Evolutionary conservation across 1,140 invertebrate genomes (phyloP), one percentile per base, ranked within the genome.

Genomic region (Scylla paramamosain): DNA sequence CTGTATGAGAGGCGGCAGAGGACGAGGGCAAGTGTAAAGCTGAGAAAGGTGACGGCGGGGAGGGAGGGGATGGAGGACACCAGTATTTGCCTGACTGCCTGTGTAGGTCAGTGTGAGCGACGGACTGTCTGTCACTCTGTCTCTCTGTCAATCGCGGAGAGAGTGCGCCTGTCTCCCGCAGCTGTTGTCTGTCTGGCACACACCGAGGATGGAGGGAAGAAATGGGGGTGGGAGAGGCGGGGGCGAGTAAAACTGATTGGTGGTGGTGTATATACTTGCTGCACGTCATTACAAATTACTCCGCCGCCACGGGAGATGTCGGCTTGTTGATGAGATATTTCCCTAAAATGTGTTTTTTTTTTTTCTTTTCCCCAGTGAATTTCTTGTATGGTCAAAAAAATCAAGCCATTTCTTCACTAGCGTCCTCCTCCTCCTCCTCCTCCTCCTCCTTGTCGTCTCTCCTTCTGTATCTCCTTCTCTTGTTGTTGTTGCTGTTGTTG

Each of bases 101-200:
- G 29, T 59, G 67, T 48, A 52, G 28, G 67, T 39, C 67, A 52
- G 83, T 16, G 77, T 93, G 92, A 59, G 77, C 28, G 91, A 46
- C 31, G 59, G 77, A 93, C 45, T 93, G 92, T 93, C 92, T 88
- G 92, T 93, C 92, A 48, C 29, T 93, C 83, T 39, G 92, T 39
- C 83, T 29, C 29, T 59, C 92, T 93, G 92, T 48, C 92, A 93
- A 93, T 93, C 92, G 45, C 3, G 28, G 20, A 32, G 90, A 39
- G 39, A 20, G 90, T 31, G 52, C 28, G 90, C 67, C 90, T 77
- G 90, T 77, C 84, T 91, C 45, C 20, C 25, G 20, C 67, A 77
- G 67, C 67, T 77, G 67, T n/a, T 77, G 67, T 77, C 67, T 77
- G n/a, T 77, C 67, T 77, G 67, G 67, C 25, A 77, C 67, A 77